These are phyloP conservation scores for Redunca redunca DNA, from an alignment of 2,113 vertebrate genomes.

Conservation along the genomic window DNA sequence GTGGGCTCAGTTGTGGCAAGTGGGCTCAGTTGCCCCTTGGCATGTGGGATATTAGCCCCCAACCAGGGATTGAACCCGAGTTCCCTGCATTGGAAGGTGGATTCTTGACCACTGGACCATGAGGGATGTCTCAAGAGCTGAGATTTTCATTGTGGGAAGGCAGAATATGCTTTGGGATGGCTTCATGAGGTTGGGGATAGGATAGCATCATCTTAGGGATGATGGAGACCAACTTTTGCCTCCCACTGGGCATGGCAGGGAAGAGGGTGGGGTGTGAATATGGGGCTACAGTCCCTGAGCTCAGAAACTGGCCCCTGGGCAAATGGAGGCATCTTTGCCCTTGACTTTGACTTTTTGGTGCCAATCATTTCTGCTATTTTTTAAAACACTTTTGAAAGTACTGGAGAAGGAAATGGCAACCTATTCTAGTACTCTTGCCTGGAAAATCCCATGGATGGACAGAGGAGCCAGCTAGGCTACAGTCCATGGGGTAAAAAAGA, in stretches of 20 bases:
- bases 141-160: neutral
- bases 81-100: neutral
- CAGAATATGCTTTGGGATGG: neutral
- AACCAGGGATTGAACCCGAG: neutral
- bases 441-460: neutral
- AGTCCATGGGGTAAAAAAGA: neutral
- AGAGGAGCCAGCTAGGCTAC: neutral
- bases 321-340: rapidly evolving
- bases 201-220: neutral
- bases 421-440: neutral
- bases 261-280: neutral
- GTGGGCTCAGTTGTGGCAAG: neutral
- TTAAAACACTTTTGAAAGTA: neutral
- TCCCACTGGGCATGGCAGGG: neutral
- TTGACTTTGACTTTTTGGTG: neutral
- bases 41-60: neutral
- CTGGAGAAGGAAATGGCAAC: neutral
- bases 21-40: neutral
- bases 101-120: neutral
- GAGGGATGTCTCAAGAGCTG: neutral
- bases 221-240: neutral
- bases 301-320: neutral
- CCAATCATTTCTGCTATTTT: neutral
- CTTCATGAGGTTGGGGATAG: neutral
- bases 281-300: neutral